phyloP scores from a whole-genome alignment of 2,113 vertebrate species.

The Trematocara marginatum region DNA sequence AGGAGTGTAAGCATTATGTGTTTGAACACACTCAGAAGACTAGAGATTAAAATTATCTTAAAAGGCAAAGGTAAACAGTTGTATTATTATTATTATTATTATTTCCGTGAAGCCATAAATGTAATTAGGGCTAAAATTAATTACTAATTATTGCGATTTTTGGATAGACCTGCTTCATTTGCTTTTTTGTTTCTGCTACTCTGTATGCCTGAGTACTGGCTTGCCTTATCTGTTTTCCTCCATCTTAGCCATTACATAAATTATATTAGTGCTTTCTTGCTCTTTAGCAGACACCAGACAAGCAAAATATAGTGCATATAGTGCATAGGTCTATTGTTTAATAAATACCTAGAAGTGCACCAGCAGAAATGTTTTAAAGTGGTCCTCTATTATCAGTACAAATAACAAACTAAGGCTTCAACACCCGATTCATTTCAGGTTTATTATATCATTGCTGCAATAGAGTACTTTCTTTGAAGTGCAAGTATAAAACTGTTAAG shows the following conservation, averaged over 20 bases:
- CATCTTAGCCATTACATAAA: not conserved
- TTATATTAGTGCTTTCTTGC: not conserved
- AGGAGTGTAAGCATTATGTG: not conserved
- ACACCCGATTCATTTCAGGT: conserved; percentile 1
- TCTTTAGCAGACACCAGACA: not conserved
- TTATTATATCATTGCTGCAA: not conserved
- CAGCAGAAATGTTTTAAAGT: not conserved
- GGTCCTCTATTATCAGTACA: not conserved
- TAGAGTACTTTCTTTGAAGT: not conserved
- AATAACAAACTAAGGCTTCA: not conserved
- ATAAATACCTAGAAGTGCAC: not conserved
- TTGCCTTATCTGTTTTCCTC: not conserved
- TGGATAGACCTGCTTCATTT: not conserved
- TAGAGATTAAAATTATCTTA: not conserved
- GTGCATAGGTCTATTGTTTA: not conserved
- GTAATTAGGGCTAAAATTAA: not conserved
- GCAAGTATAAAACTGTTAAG: not conserved
- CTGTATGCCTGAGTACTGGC: not conserved
- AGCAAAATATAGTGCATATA: not conserved
- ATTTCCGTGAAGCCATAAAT: not conserved
- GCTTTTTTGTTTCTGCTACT: not conserved
- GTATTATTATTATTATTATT: not conserved
- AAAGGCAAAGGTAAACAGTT: not conserved
- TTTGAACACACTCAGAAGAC: not conserved
- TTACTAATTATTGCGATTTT: not conserved